Evolutionary conservation across 2,797 vertebrate genomes (phyloP), one percentile per base, ranked within the genome.

Genomic region (Siniperca undulata): DNA sequence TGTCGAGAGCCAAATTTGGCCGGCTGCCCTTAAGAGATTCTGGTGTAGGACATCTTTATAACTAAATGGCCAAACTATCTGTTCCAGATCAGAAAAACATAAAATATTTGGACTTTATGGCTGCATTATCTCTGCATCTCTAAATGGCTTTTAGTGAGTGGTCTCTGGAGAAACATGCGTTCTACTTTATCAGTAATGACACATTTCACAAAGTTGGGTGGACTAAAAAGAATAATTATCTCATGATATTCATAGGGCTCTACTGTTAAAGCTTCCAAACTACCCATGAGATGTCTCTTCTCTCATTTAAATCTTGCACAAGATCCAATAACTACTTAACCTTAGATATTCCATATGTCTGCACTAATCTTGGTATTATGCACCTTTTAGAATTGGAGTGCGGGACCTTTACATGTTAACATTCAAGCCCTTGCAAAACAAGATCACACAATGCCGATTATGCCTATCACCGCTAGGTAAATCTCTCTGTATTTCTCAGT

Each of bases 1-100:
- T 50, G 1, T 67, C 2, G 4, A 62, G 75, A 82, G 62, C 48
- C 22, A 83, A 68, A 87, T 78, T 74, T 88, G 73, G 24, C 24
- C 1, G 9, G 55, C 24, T 50, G 19, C 48, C 19, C 19, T 20
- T 16, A 20, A 16, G 48, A 50, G 7, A 50, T 19, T 20, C 19
- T 10, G 13, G 22, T 36, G 40, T 48, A 16, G 34, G 78, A 36
- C 22, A 40, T 53, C 34, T 62, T 65, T 59, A 38, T 24, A 58
- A 34, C 17, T 22, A 14, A 64, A 52, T 16, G 17, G 17, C 50
- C 3, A 16, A 4, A 38, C 24, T n/a, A 68, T 75, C 42, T 48
- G n/a, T 56, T 60, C 34, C 34, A 42, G 8, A 62, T 73, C 17
- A 61, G 52, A 65, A 20, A 58, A 7, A 34, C 13, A 19, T 56